Conservation (phyloP, 2,113 vertebrate species). For the Cyphomyrus discorhynchus region DNA sequence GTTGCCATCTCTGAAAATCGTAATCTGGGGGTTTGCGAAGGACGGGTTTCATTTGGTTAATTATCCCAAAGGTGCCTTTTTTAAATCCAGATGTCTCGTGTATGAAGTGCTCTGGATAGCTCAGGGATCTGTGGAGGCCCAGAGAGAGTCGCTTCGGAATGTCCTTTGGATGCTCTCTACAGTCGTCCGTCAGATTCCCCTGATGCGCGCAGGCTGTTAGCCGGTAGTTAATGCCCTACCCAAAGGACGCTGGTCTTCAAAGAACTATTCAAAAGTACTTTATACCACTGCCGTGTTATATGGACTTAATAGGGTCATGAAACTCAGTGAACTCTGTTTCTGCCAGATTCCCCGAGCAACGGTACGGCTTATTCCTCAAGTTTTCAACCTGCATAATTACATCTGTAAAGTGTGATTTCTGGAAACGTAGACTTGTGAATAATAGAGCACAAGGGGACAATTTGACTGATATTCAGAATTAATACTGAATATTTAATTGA, state of each 20-base stretch:
- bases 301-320: neutral
- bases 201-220: neutral
- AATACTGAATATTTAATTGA: neutral
- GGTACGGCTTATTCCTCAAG: neutral
- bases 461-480: neutral
- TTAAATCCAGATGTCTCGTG: neutral
- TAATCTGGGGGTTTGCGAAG: neutral
- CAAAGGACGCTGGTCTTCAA: neutral
- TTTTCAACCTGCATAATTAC: neutral
- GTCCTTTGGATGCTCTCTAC: neutral
- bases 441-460: neutral
- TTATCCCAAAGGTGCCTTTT: neutral
- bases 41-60: neutral
- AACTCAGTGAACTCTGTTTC: neutral
- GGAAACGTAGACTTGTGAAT: neutral
- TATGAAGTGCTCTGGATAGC: neutral
- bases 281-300: neutral
- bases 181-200: neutral
- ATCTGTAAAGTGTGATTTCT: constrained; percentile 1
- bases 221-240: neutral
- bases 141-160: neutral
- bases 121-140: neutral
- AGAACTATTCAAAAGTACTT: neutral
- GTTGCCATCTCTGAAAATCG: neutral
- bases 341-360: neutral